Percentiles rank a stretch among this genome's conserved stretches.
These are phyloP conservation scores for Altica lythri DNA, from an alignment of 2,888 invertebrate genomes.

Conservation along the genomic window DNA sequence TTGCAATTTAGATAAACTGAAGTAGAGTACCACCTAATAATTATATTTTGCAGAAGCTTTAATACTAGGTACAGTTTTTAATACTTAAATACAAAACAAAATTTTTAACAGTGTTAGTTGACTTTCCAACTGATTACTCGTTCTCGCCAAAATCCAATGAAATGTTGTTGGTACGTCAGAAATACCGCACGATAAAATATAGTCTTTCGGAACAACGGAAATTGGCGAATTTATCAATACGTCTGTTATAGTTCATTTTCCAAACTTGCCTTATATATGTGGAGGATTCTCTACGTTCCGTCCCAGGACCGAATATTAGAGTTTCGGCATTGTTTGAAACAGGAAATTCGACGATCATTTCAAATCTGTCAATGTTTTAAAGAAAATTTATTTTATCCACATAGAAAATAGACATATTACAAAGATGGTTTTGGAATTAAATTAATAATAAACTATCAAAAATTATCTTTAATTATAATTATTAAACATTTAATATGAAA, in stretches of 20 bases:
- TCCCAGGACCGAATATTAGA: neutral
- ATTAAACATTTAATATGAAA: too few relatives aligned
- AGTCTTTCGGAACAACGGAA: constrained; percentile 28
- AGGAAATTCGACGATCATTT: neutral
- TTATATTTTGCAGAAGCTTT: too few relatives aligned
- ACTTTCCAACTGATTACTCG: constrained; percentile 16
- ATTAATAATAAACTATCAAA: too few relatives aligned
- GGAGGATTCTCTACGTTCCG: neutral
- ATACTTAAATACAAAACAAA: neutral
- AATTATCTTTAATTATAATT: too few relatives aligned
- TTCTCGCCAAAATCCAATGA: constrained; percentile 26
- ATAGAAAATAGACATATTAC: too few relatives aligned
- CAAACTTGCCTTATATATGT: constrained; percentile 15
- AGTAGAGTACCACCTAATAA: too few relatives aligned
- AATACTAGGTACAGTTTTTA: too few relatives aligned
- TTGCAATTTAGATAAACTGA: too few relatives aligned
- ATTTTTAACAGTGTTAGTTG: constrained; percentile 6
- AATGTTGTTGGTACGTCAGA: constrained; percentile 29
- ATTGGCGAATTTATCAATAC: constrained; percentile 40
- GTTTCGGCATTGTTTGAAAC: constrained; percentile 1
- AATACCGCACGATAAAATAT: constrained; percentile 32
- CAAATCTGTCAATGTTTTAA: constrained; percentile 1
- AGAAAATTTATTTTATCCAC: neutral
- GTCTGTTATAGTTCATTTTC: constrained; percentile 33
- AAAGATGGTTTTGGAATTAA: too few relatives aligned